Evolutionary conservation across 2,888 invertebrate species (phyloP).

Genomic region (Carabus problematicus): DNA sequence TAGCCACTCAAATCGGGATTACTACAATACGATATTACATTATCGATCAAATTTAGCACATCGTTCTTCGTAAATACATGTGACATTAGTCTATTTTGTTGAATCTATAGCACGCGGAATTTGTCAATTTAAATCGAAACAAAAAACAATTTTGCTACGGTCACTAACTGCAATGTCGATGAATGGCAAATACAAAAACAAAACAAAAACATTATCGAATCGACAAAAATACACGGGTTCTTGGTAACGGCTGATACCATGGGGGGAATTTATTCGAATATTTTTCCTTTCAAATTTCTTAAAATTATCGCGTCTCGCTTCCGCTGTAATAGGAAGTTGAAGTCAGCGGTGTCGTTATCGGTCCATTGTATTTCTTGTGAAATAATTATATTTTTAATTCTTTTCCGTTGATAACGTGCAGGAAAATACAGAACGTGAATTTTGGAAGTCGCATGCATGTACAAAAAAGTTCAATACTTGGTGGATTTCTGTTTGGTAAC

Average conservation of each 20-base stretch:
- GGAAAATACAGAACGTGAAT: not conserved
- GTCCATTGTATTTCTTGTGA: conserved; percentile 14
- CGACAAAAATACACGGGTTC: too few species aligned
- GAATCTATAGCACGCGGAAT: too few species aligned
- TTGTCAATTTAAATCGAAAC: conserved; percentile 1
- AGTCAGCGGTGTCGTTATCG: conserved; percentile 25
- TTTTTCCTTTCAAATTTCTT: conserved; percentile 31
- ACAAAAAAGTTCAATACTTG: too few species aligned
- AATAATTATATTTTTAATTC: conserved; percentile 30
- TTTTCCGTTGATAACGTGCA: conserved; percentile 19
- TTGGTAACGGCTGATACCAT: conserved; percentile 1
- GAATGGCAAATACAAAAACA: too few species aligned
- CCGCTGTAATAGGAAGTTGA: conserved; percentile 24
- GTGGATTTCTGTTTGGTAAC: too few species aligned
- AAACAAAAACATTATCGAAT: too few species aligned
- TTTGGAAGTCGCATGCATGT: not conserved
- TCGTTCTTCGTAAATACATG: not conserved
- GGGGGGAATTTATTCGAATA: conserved; percentile 18
- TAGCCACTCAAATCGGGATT: not conserved
- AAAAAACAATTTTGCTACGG: not conserved
- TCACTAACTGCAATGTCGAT: not conserved
- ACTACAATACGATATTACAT: not conserved
- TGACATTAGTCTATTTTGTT: not conserved
- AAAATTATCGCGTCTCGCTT: conserved; percentile 30
- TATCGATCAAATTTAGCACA: not conserved